A percentile compares a stretch with the other conserved stretches of the same genome.
phyloP scores from a whole-genome alignment of 2,888 invertebrate species.

The Drosophila buzzatii region DNA sequence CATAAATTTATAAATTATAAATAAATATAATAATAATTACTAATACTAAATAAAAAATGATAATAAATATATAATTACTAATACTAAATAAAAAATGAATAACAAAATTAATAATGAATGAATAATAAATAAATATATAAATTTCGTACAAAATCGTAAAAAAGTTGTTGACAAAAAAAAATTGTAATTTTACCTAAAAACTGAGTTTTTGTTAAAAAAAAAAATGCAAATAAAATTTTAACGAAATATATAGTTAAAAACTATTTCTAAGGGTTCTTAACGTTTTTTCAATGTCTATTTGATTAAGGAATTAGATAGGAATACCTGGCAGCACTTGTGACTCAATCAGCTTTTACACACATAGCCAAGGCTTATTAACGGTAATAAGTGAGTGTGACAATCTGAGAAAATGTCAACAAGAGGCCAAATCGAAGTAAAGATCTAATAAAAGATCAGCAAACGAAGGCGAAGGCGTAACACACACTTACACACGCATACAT shows the following conservation, averaged over 20 bases:
- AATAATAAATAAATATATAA: too few species aligned
- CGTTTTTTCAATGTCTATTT: not conserved
- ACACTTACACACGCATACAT: not conserved
- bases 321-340: constrained; percentile 39
- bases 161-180: too few species aligned
- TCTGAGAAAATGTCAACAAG: constrained; percentile 48
- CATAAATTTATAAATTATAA: too few species aligned
- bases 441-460: constrained; percentile 42
- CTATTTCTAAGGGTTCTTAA: too few species aligned
- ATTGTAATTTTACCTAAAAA: too few species aligned
- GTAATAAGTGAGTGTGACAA: constrained; percentile 34
- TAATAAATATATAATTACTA: too few species aligned
- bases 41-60: too few species aligned
- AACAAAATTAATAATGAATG: too few species aligned
- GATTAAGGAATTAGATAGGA: not conserved
- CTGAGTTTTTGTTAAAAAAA: not conserved
- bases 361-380: constrained; percentile 37
- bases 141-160: too few species aligned
- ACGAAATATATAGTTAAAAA: not conserved
- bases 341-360: not conserved
- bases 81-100: too few species aligned
- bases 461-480: constrained; percentile 24
- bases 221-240: not conserved
- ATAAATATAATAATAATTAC: too few species aligned
- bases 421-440: constrained; percentile 40